Conservation (phyloP, 2,797 vertebrate species). For the Gymnopithys bicolor region DNA sequence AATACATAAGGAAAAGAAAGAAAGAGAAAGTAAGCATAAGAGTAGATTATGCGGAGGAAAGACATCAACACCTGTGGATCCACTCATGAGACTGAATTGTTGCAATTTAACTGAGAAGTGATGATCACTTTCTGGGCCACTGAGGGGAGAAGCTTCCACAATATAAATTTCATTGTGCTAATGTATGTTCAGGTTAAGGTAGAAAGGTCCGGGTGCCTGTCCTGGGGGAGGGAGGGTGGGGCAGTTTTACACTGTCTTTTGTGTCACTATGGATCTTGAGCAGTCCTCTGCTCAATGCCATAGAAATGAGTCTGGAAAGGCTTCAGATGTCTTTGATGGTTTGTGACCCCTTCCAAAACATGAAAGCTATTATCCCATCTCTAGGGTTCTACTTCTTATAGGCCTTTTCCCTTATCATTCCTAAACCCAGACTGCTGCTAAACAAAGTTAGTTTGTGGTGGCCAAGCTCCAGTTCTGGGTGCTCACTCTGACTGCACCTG, state of each 20-base stretch:
- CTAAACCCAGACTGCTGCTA: background rate
- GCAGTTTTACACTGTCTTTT: too few species aligned
- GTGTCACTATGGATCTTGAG: too few species aligned
- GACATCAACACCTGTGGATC: too few species aligned
- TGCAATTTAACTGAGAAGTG: background rate
- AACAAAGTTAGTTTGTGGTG: background rate
- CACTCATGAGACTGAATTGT: too few species aligned
- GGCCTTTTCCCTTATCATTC: background rate
- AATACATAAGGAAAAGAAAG: background rate
- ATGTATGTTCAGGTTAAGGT: background rate
- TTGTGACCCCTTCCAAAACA: background rate
- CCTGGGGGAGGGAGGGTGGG: too few species aligned
- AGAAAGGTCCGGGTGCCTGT: too few species aligned
- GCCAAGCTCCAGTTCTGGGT: background rate
- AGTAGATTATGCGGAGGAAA: background rate
- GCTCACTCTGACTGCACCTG: background rate
- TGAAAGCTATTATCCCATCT: background rate
- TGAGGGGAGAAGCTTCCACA: background rate
- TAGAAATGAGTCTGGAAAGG: background rate
- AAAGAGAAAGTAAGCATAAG: background rate
- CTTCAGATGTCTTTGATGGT: background rate
- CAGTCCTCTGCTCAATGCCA: background rate
- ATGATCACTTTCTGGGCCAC: accelerated
- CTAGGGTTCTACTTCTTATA: background rate
- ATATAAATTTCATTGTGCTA: background rate